These are phyloP conservation scores for Micromys minutus DNA, from an alignment of 2,113 vertebrate genomes.

Conservation along the genomic window DNA sequence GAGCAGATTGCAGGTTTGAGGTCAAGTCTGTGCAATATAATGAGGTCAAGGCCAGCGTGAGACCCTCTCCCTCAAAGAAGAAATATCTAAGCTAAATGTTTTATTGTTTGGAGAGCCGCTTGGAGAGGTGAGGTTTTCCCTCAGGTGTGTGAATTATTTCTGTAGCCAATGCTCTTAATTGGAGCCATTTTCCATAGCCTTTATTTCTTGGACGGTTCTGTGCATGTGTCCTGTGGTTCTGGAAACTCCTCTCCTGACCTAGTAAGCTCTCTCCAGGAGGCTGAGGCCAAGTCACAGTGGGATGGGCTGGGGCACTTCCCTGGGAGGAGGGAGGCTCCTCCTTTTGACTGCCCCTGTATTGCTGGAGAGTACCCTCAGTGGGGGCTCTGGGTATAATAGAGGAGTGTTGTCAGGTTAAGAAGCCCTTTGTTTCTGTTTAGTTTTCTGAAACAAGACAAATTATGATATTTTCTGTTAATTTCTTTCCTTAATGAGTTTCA, in stretches of 20 bases:
- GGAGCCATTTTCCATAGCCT: slow-evolving; percentile 75
- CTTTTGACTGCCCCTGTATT: background rate
- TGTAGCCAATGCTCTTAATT: slow-evolving; percentile 57
- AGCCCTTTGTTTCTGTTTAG: slow-evolving; percentile 85
- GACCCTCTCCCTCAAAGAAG: background rate
- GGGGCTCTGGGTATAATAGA: slow-evolving; percentile 43
- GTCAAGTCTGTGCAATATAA: background rate
- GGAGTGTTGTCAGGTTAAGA: slow-evolving; percentile 81
- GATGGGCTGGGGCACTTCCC: background rate
- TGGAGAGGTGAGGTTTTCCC: background rate
- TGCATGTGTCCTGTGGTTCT: slow-evolving; percentile 30
- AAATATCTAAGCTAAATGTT: slow-evolving; percentile 44
- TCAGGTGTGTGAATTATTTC: slow-evolving; percentile 36
- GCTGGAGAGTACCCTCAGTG: slow-evolving; percentile 12
- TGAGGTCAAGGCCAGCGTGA: background rate
- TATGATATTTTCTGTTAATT: slow-evolving; percentile 90
- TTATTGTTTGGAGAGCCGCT: slow-evolving; percentile 46
- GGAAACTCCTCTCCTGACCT: background rate
- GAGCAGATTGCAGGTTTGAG: background rate
- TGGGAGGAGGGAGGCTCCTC: background rate
- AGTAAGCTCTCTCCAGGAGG: background rate
- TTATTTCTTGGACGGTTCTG: slow-evolving; percentile 74
- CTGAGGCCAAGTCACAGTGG: background rate
- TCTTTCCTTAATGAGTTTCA: slow-evolving; percentile 88
- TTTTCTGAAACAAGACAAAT: slow-evolving; percentile 88